Base-by-base conservation (phyloP, 1,140 invertebrate species). In the Amyelois transitella region DNA sequence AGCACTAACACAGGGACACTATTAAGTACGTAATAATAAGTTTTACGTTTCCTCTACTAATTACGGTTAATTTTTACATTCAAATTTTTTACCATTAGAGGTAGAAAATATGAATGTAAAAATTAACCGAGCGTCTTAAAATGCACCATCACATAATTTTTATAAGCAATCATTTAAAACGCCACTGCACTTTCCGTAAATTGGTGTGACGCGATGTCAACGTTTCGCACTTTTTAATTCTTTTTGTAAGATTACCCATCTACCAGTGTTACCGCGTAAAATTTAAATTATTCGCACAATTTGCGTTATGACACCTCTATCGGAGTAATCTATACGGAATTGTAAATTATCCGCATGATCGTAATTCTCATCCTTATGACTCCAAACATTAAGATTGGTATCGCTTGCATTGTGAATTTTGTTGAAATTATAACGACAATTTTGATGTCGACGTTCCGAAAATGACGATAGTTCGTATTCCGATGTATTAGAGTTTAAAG, bases 231-330 rank as follows among this genome's bases (percentile, higher is more conserved):
- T 10, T 28, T 8, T 28, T 24, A 4, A 3, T 4, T 28, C 12
- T 28, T 28, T 28, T 28, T 5, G 12, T 28, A 28, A 28, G 25
- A 28, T n/a, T 28, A 28, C 25, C 25, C 25, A 28, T 28, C 25
- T 28, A 28, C 25, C 25, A 5, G 25, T 28, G 25, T 28, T 28
- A 28, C 25, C 25, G 2, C 25, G 25, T 5, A 28, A 28, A 28
- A 28, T 28, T 28, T 10, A 28, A 28, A 28, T 28, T 5, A 28
- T 28, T 28, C 25, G 25, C 17, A 45, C 43, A 45, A 45, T 45
- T 45, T 45, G 19, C 43, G 43, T 45, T 45, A 45, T 45, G 43
- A 45, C 43, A 45, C 43, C 43, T 45, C 43, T 45, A 45, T 45
- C 43, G 43, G 18, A 19, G 19, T 19, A 45, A 45, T 45, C 43